Conservation (phyloP, 2,888 invertebrate species). For the Scaptomyza tumidula region DNA sequence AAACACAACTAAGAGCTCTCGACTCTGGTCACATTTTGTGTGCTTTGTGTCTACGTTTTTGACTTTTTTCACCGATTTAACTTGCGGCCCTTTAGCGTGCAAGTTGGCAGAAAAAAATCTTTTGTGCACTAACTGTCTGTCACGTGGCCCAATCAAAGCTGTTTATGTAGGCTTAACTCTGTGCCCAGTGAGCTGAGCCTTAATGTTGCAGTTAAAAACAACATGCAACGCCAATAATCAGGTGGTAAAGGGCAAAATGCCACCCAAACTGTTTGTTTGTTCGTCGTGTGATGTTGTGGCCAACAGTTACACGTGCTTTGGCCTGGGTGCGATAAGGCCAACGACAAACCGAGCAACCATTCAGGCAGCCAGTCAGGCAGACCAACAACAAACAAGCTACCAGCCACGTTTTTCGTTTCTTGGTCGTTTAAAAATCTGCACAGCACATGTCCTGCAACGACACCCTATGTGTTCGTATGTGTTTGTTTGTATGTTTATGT, state of each 20-base stretch:
- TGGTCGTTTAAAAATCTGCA: constrained; percentile 43
- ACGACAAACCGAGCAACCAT: constrained; percentile 26
- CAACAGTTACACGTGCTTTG: constrained; percentile 52
- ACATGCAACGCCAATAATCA: constrained; percentile 52
- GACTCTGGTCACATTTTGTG: constrained; percentile 24
- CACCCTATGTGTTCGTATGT: constrained; percentile 13
- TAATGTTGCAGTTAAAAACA: constrained; percentile 51
- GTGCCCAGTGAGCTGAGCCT: constrained; percentile 21
- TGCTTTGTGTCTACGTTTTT: constrained; percentile 17
- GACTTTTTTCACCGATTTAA: constrained; percentile 39
- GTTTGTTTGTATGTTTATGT: constrained; percentile 43
- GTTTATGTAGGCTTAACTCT: constrained; percentile 3
- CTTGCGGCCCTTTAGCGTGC: constrained; percentile 42
- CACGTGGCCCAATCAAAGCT: constrained; percentile 2
- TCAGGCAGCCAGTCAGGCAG: constrained; percentile 14
- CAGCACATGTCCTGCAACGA: constrained; percentile 39
- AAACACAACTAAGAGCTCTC: constrained; percentile 5
- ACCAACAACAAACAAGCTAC: constrained; percentile 30
- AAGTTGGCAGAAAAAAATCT: constrained; percentile 45
- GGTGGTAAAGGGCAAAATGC: constrained; percentile 41
- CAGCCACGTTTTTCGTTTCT: constrained; percentile 31
- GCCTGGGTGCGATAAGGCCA: constrained; percentile 65
- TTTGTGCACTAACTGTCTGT: constrained; percentile 27
- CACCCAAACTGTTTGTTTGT: constrained; percentile 1
- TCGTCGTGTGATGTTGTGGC: constrained; percentile 40